Percentiles rank a stretch among this genome's conserved stretches.
Conservation (phyloP, 2,888 invertebrate species). For the Hemithea aestivaria region DNA sequence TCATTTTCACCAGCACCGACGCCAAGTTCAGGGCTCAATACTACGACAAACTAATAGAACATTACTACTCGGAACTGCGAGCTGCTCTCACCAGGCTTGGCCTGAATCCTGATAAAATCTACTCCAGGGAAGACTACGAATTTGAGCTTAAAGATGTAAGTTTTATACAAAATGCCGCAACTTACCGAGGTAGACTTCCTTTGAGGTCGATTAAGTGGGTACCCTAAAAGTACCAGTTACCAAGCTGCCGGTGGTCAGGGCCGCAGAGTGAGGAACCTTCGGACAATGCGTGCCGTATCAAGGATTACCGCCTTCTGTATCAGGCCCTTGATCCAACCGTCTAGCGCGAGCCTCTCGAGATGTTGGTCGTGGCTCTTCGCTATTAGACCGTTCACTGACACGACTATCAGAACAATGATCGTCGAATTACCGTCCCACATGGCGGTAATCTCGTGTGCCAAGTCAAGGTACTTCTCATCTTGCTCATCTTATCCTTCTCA, state of each 20-base stretch:
- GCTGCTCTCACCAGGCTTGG: constrained; percentile 35
- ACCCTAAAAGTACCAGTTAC: too few relatives aligned
- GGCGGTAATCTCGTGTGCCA: neutral
- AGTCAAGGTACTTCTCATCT: neutral
- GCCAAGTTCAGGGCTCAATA: constrained; percentile 41
- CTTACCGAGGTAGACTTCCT: too few relatives aligned
- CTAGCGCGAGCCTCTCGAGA: too few relatives aligned
- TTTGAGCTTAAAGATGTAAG: constrained; percentile 39
- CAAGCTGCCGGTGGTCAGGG: too few relatives aligned
- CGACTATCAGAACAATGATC: neutral
- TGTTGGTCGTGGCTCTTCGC: too few relatives aligned
- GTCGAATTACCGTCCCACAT: neutral
- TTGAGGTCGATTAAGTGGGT: too few relatives aligned
- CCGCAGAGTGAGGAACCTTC: too few relatives aligned
- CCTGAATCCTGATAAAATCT: constrained; percentile 37
- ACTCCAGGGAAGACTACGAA: constrained; percentile 43
- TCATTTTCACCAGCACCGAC: constrained; percentile 53
- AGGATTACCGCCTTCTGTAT: too few relatives aligned
- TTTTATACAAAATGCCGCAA: too few relatives aligned
- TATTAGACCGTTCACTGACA: too few relatives aligned
- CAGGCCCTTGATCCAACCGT: too few relatives aligned
- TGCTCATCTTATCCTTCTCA: constrained; percentile 11
- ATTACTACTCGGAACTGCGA: constrained; percentile 36
- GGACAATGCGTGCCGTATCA: too few relatives aligned
- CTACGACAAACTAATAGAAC: constrained; percentile 30